Base-by-base conservation (phyloP, 2,888 invertebrate genomes). In the Cephalotes varians region DNA sequence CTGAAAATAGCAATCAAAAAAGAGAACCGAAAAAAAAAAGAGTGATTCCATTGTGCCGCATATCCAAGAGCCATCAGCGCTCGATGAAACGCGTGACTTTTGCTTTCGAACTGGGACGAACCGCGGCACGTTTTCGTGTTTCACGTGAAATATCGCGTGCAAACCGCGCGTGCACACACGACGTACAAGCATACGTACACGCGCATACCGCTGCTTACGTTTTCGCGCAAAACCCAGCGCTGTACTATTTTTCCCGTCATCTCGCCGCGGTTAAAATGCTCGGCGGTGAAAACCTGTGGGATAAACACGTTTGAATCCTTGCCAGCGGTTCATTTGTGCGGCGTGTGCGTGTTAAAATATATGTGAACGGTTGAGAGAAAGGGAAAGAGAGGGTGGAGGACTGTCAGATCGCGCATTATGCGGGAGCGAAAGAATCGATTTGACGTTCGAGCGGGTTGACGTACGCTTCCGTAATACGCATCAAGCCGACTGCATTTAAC, bases 271-370 rank as follows among this genome's bases (percentile, higher is more conserved):
- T 71, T 49, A 65, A 82, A 87, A 76, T 82, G 67, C 62, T 69
- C 56, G 40, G n/a, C 69, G 81, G 82, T 82, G 54, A 84, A 79
- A 81, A 31, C 49, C 56, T 5, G n/a, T n/a, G 54, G 60, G 31
- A 85, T 83, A 82, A 85, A 87, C 51, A 76, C 64, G 85, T 87
- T 84, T 67, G 82, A 83, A 87, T 72, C 51, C 71, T 60, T 64
- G 87, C 85, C 83, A 85, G 74, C 69, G 74, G 58, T 83, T 86
- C 71, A 77, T 82, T 47, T 79, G 25, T 10, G 49, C 56, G 34
- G 21, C 74, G 60, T 10, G 69, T 49, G 44, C 47, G 60, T 64
- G 62, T 44, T 34, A 44, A 69, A 64, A 58, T 44, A 18, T 67
- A 21, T 64, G 18, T 7, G 44, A 21, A 47, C 21, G 15, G 10